Base-by-base conservation (phyloP, 1,140 invertebrate genomes). In the Drosophila bipectinata region DNA sequence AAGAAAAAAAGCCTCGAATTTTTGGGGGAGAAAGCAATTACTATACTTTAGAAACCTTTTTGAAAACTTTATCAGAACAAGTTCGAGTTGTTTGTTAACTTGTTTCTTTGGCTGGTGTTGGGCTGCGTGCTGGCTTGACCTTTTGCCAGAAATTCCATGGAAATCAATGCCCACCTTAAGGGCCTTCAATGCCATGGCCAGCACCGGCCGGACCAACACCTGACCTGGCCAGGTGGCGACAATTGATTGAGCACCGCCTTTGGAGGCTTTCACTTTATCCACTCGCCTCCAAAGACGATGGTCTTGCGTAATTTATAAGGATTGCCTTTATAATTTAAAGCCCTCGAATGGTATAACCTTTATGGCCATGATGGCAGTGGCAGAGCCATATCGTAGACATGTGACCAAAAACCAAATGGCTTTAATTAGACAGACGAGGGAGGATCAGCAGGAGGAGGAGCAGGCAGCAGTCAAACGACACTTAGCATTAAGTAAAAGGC, bases 401-500 rank as follows among this genome's bases (percentile, higher is more conserved):
- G 61, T 55, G 72, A 54, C 44, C 48, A 44, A 15, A 30, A 51
- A 32, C 21, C 44, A 52, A 51, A 67, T 39, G 48, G 61, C 48
- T 78, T 71, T 75, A 81, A 81, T 81, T 81, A 62, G 64, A 73
- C 59, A 73, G 45, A 32, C 47, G 14, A 12, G 32, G 12, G 37
- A 15, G 39, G 32, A 10, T 24, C 1, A 8, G 15, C 2, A 5
- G 8, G 3, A 8, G 32, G 15, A 26, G 7, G 10, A 9, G 3
- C n/a, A 44, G 64, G 32, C 28, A 32, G 48, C 67, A 59, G 63
- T 60, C 72, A 79, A 85, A 66, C 73, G 81, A 77, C 82, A 82
- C 71, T 82, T 87, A 68, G 82, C 62, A 78, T 87, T 87, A 87
- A 87, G 73, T 78, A 88, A 87, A 87, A 87, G 62, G 83, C 74